Conservation (phyloP, 2,888 invertebrate species). For the Microchrysa polita region DNA sequence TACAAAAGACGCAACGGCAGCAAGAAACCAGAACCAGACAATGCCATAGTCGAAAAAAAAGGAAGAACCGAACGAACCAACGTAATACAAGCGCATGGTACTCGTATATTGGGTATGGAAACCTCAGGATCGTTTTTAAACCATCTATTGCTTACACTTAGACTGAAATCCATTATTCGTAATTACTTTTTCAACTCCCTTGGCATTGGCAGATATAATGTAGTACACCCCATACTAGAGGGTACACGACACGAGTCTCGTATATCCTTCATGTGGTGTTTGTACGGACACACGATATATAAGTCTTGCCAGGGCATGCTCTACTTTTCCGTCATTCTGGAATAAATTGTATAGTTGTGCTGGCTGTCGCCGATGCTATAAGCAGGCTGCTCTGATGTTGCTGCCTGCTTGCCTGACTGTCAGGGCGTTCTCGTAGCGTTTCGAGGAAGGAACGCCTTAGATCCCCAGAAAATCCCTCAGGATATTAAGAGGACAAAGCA, state of each 20-base stretch:
- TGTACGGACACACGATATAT: background rate
- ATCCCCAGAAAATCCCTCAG: slow-evolving; percentile 32
- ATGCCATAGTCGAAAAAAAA: too few relatives aligned
- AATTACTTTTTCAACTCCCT: slow-evolving; percentile 39
- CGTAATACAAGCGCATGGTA: too few relatives aligned
- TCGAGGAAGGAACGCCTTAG: too few relatives aligned
- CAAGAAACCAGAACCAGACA: too few relatives aligned
- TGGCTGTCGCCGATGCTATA: background rate
- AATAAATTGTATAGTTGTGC: background rate
- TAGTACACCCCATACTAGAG: background rate
- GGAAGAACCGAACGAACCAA: too few relatives aligned
- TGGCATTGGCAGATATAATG: slow-evolving; percentile 1
- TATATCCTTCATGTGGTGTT: slow-evolving; percentile 3
- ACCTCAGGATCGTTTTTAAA: slow-evolving; percentile 28
- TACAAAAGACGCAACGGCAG: too few relatives aligned
- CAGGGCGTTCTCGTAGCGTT: background rate
- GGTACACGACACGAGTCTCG: too few relatives aligned
- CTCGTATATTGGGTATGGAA: too few relatives aligned
- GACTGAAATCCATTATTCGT: slow-evolving; percentile 40
- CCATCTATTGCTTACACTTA: slow-evolving; percentile 37
- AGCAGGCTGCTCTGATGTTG: background rate
- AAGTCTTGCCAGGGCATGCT: too few relatives aligned
- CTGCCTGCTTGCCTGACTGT: background rate
- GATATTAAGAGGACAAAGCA: slow-evolving; percentile 45
- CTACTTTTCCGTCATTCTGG: too few relatives aligned